These are phyloP conservation scores for Erythrolamprus reginae DNA, from an alignment of 2,113 vertebrate genomes.

Conservation along the genomic window DNA sequence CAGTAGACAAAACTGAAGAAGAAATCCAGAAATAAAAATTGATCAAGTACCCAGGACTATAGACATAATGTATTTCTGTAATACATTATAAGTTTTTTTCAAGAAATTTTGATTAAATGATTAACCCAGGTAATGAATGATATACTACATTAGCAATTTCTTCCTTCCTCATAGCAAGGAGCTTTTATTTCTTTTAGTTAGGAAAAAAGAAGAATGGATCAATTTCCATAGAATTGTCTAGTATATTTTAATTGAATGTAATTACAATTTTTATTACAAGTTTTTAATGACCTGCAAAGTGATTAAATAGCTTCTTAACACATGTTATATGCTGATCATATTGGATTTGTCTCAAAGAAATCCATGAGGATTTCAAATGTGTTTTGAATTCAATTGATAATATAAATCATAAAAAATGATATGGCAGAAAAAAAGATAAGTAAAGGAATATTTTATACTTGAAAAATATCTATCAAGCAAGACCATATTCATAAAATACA, in stretches of 20 bases:
- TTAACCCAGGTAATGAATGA: background rate
- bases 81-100: background rate
- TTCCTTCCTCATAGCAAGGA: background rate
- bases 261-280: background rate
- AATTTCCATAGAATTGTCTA: background rate
- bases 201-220: background rate
- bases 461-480: background rate
- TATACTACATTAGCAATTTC: background rate
- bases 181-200: background rate
- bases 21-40: background rate
- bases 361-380: background rate
- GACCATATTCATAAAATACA: background rate
- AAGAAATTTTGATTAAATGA: background rate
- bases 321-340: background rate
- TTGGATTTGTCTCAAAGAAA: background rate
- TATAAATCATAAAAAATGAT: background rate
- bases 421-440: background rate
- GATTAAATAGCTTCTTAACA: background rate
- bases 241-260: background rate
- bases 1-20: background rate
- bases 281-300: background rate
- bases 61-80: background rate
- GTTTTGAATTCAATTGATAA: background rate
- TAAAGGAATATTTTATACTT: background rate
- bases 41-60: background rate